These are phyloP conservation scores for Leptoteleia sp. DNA, from an alignment of 1,140 invertebrate genomes.

Conservation along the genomic window DNA sequence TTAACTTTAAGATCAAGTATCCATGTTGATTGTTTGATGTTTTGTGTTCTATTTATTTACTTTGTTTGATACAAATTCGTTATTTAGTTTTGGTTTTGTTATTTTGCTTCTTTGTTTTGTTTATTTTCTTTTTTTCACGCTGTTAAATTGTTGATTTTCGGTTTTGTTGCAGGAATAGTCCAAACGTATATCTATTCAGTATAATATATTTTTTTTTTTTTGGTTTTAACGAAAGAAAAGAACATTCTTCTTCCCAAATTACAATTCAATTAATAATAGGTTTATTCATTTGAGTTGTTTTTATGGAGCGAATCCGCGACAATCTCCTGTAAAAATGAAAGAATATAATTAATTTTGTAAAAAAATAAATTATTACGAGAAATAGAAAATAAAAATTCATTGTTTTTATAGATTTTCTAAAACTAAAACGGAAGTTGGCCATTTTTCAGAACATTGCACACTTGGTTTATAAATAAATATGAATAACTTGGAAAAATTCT, in stretches of 20 bases:
- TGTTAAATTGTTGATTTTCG: slow-evolving; percentile 78
- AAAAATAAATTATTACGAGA: background rate
- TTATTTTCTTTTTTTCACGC: slow-evolving; percentile 66
- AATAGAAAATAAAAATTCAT: background rate
- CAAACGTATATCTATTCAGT: slow-evolving; percentile 82
- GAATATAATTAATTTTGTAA: background rate
- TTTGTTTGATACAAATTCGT: no score
- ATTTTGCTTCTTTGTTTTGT: slow-evolving; percentile 38
- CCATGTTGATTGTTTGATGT: slow-evolving; percentile 22
- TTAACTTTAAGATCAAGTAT: slow-evolving; percentile 21
- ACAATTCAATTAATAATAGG: slow-evolving; percentile 76
- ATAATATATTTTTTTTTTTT: slow-evolving; percentile 76
- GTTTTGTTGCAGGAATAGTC: slow-evolving; percentile 80
- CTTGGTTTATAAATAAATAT: no score
- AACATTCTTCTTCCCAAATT: slow-evolving; percentile 80
- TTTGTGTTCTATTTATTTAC: slow-evolving; percentile 38
- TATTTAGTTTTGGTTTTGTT: slow-evolving; percentile 51
- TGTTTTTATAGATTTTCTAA: no score
- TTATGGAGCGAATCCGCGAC: slow-evolving; percentile 77
- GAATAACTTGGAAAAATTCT: no score
- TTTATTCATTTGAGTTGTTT: slow-evolving; percentile 79
- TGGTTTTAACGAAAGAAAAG: slow-evolving; percentile 82
- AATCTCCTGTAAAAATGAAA: slow-evolving; percentile 75
- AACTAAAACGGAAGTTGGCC: no score
- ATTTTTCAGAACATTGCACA: no score